phyloP scores from a whole-genome alignment of 2,797 vertebrate species.

The Salmo trutta region DNA sequence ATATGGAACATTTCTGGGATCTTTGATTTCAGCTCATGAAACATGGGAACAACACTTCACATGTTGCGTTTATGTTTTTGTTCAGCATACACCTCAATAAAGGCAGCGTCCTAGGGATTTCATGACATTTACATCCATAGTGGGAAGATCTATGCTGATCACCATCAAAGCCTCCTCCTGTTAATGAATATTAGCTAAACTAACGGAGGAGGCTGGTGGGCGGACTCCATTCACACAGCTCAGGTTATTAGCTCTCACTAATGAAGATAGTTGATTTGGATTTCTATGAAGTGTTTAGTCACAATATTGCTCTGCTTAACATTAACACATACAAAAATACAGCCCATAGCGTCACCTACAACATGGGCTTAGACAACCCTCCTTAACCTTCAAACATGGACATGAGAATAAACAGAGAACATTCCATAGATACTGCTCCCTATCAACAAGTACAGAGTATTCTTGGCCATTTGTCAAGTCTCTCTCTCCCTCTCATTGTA shows the following conservation, averaged over 20 bases:
- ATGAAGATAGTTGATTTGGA: slow-evolving; percentile 39
- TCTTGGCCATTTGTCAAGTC: not conserved
- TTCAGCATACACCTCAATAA: not conserved
- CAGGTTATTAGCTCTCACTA: slow-evolving; percentile 41
- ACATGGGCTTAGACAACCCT: slow-evolving; percentile 5
- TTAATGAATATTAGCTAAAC: slow-evolving; percentile 47
- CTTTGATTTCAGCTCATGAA: not conserved
- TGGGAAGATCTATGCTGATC: slow-evolving; percentile 29
- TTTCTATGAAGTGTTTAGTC: slow-evolving; percentile 14
- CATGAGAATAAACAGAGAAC: slow-evolving; percentile 11
- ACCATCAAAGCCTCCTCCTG: slow-evolving; percentile 33
- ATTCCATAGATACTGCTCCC: slow-evolving; percentile 9
- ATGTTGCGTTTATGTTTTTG: not conserved
- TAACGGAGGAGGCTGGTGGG: slow-evolving; percentile 40
- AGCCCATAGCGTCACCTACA: slow-evolving; percentile 7
- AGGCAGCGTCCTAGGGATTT: not conserved
- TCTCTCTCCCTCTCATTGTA: not conserved
- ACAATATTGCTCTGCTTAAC: slow-evolving; percentile 16
- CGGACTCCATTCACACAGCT: slow-evolving; percentile 28
- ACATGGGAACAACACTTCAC: not conserved
- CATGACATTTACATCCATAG: slow-evolving; percentile 27
- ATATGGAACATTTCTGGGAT: not conserved
- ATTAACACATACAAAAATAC: slow-evolving; percentile 2
- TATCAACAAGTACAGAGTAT: not conserved
- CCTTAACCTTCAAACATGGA: slow-evolving; percentile 27